Base-by-base conservation (phyloP, 2,888 invertebrate genomes). In the Cenopis cana region DNA sequence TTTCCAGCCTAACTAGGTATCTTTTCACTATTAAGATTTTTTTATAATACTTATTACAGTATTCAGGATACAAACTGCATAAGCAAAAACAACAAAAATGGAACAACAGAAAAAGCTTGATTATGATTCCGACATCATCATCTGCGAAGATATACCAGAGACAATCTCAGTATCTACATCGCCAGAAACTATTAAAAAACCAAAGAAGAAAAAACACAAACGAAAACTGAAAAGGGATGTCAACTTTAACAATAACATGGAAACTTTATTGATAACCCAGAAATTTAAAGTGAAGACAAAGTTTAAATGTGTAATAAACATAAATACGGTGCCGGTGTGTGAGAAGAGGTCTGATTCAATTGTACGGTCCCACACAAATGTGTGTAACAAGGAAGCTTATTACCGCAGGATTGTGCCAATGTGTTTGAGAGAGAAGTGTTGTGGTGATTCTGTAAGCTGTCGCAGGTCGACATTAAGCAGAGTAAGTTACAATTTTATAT, bases 201-300 rank as follows among this genome's bases (percentile, higher is more conserved):
- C 8, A 24, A 54, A 65, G n/a, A 29, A n/a, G 1, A 69, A 69
- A 50, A 70, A 55, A 24, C 29, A 6, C 2, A 71, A 61, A 17
- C 33, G 55, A n/a, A 67, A 61, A 60, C 38, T 24, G 0, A 55
- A 56, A 61, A 14, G 52, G n/a, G n/a, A 11, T 6, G 36, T 56
- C 10, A 5, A 36, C 33, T 29, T 33, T 17, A 62, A 38, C 4
- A 68, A 64, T 14, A 49, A 59, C 17, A 66, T 38, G 8, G 76
- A 77, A 62, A 77, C 73, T 2, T 73, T 78, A n/a, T 66, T 77
- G 14, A 74, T 79, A 8, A 76, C 78, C 8, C 72, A 78, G 62
- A 76, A 76, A 68, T 75, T 77, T 11, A 59, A 77, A 55, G 41
- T 76, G 0, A 77, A 69, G 50, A 73, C 70, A n/a, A 76, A 76